Base-by-base conservation (phyloP, 64 coral and sea anemone species). In the Montipora foliosa region DNA sequence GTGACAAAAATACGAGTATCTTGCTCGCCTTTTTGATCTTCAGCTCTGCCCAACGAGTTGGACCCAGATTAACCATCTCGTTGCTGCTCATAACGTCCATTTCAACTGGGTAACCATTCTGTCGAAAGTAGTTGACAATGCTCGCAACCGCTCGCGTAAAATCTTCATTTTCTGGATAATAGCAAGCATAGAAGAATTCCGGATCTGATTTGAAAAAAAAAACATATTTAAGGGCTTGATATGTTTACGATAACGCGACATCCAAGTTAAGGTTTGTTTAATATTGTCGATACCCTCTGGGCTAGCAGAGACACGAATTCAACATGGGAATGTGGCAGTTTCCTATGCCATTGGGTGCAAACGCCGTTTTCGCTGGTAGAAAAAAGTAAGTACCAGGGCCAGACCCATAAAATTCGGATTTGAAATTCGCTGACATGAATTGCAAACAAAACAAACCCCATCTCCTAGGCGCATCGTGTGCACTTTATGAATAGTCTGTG, bases 31-130 rank as follows among this genome's bases (percentile, higher is more conserved):
- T 69, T 46, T 71, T 69, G 17, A 86, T 86, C 20, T 86, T 62
- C n/a, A 71, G 82, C 13, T 86, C 82, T 15, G 82, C 82, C 82
- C 82, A 86, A 7, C 82, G 82, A 50, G 62, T 72, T 86, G 82
- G 82, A 49, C 82, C 82, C 70, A 69, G 62, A 72, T 69, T 20
- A 8, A 86, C 24, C 4, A 60, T 44, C 17, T 86, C 82, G 82
- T 16, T 51, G 46, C 44, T 50, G n/a, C 47, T 86, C 82, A 86
- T 86, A 3, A 86, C 62, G 47, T 86, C 82, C 82, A 86, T 86
- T 14, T 49, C 66, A 67, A 86, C 82, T 51, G 0, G 8, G 19
- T 72, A 86, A 20, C 82, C 82, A 86, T 86, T 86, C 16, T 71
- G 8, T 50, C 82, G 47, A 20, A 86, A 86, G 47, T n/a, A 86